Evolutionary conservation across 1,140 invertebrate genomes (phyloP).

Genomic region (Galendromus occidentalis): DNA sequence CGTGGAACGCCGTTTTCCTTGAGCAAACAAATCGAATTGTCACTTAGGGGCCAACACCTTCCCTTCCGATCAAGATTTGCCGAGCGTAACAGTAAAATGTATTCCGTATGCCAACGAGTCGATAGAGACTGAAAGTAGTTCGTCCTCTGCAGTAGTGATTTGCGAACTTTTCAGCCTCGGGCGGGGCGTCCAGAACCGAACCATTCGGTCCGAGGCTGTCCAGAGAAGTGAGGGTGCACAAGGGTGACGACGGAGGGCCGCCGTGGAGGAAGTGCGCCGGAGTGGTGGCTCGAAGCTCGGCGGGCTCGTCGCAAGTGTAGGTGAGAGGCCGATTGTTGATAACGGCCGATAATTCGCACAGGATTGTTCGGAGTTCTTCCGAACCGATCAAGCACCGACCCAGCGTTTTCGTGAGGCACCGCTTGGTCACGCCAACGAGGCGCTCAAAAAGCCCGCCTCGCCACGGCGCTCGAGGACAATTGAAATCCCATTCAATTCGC

Average conservation of each 20-base stretch:
- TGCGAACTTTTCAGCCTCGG: not conserved
- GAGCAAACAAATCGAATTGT: not conserved
- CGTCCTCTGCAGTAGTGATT: not conserved
- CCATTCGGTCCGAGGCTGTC: too few relatives aligned
- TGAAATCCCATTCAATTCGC: not conserved
- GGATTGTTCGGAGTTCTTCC: slow-evolving; percentile 15
- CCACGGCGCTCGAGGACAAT: not conserved
- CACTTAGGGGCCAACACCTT: not conserved
- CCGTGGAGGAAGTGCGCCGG: too few relatives aligned
- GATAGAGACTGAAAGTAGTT: not conserved
- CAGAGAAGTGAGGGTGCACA: too few relatives aligned
- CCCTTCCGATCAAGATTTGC: not conserved
- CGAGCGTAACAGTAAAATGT: not conserved
- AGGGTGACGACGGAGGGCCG: too few relatives aligned
- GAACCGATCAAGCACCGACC: not conserved
- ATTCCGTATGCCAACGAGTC: not conserved
- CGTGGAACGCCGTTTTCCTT: not conserved
- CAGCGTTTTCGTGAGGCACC: not conserved
- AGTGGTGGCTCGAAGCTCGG: not conserved
- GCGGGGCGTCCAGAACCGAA: not conserved
- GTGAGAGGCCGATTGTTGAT: too few relatives aligned
- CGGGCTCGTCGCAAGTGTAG: too few relatives aligned
- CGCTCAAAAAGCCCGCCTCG: slow-evolving; percentile 10
- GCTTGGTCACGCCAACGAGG: not conserved
- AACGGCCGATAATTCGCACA: too few relatives aligned